A percentile compares a stretch with the other conserved stretches of the same genome.
phyloP scores from a whole-genome alignment of 2,113 vertebrate genomes.

The Hipposideros armiger region DNA sequence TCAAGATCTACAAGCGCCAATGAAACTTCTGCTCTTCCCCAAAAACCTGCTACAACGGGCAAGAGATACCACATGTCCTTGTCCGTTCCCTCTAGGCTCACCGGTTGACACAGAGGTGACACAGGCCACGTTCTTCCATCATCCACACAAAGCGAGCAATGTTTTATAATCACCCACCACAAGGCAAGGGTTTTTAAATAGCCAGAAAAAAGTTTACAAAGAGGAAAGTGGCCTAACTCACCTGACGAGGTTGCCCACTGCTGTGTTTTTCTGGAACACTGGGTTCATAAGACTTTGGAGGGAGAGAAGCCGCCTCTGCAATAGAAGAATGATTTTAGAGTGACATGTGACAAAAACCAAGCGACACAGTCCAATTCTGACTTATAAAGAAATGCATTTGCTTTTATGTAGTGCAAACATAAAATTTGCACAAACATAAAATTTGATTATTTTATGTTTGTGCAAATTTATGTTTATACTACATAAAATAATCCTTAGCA shows the following conservation, averaged over 20 bases:
- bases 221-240: neutral
- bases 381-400: fast-evolving
- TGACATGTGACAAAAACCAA: neutral
- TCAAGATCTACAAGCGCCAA: neutral
- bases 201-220: neutral
- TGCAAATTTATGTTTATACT: too few species aligned
- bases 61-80: fast-evolving
- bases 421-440: too few species aligned
- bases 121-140: fast-evolving
- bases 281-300: fast-evolving
- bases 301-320: neutral
- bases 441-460: too few species aligned
- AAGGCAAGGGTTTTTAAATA: neutral
- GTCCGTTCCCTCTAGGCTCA: neutral
- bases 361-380: neutral
- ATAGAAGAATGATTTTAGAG: neutral
- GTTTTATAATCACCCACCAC: neutral
- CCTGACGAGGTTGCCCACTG: neutral
- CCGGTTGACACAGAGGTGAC: fast-evolving
- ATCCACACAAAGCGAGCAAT: fast-evolving
- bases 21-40: neutral
- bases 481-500: neutral
- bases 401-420: too few species aligned
- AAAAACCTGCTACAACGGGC: neutral
- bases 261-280: fast-evolving